Conservation (phyloP, 2,113 vertebrate genomes). For the Caranx ignobilis region DNA sequence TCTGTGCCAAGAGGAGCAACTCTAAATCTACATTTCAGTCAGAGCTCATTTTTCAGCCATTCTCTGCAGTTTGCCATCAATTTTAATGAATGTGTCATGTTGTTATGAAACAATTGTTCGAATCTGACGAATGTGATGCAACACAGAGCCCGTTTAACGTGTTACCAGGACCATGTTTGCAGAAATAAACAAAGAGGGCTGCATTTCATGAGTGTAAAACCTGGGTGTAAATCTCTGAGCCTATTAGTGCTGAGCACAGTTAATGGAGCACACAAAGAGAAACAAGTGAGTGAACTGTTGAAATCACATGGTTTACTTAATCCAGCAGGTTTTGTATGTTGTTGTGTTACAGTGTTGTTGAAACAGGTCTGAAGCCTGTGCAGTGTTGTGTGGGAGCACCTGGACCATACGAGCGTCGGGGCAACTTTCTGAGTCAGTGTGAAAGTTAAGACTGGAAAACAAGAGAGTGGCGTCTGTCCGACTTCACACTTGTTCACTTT, state of each 20-base stretch:
- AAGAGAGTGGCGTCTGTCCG: too few relatives aligned
- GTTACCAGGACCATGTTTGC: conserved; percentile 15
- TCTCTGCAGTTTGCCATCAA: background rate
- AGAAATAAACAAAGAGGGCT: conserved; percentile 24
- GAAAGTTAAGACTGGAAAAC: too few relatives aligned
- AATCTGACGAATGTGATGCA: background rate
- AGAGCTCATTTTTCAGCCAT: background rate
- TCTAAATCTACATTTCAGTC: background rate
- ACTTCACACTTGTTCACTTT: too few relatives aligned
- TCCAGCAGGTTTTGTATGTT: background rate
- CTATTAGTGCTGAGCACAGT: background rate
- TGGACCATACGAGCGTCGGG: background rate
- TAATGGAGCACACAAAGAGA: background rate
- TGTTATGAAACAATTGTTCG: conserved; percentile 18
- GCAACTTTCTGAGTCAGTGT: too few relatives aligned
- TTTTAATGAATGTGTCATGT: background rate
- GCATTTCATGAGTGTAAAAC: background rate
- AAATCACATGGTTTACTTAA: conserved; percentile 13
- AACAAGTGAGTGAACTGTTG: background rate
- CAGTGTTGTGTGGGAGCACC: background rate
- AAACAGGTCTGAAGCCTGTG: background rate
- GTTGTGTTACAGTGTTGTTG: background rate
- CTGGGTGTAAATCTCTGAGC: conserved; percentile 20
- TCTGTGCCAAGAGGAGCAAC: background rate
- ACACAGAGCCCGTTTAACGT: conserved; percentile 5